Percentiles rank a stretch among this genome's conserved stretches.
phyloP scores from a whole-genome alignment of 2,888 invertebrate genomes.

The Thera britannica region DNA sequence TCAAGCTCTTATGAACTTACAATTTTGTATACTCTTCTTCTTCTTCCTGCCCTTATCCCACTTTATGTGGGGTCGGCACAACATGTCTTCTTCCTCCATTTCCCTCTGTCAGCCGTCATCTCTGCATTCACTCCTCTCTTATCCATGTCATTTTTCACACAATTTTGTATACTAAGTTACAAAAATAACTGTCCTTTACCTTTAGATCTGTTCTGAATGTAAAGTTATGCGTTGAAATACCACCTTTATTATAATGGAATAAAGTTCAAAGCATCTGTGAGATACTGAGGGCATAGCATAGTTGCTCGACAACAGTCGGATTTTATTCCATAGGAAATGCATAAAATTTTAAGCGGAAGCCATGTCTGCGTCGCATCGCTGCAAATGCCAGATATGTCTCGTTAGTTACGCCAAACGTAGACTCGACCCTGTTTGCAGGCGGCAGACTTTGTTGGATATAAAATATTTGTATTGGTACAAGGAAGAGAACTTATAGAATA shows the following conservation, averaged over 20 bases:
- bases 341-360: conserved; percentile 46
- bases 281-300: conserved; percentile 7
- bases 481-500: too few species aligned
- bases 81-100: too few species aligned
- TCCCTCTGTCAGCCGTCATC: too few species aligned
- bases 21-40: too few species aligned
- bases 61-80: too few species aligned
- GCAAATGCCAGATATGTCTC: conserved; percentile 37
- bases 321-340: conserved; percentile 43
- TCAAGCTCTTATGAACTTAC: too few species aligned
- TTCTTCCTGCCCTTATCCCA: too few species aligned
- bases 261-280: conserved; percentile 10
- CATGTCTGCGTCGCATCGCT: conserved; percentile 33
- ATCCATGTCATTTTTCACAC: too few species aligned
- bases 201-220: conserved; percentile 4
- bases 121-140: too few species aligned
- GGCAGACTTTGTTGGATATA: background rate
- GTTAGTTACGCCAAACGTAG: conserved; percentile 33
- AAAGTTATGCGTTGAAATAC: conserved; percentile 12
- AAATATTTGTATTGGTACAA: background rate
- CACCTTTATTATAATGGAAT: conserved; percentile 13
- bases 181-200: conserved; percentile 6
- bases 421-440: conserved; percentile 1
- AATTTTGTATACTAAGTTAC: too few species aligned
- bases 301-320: conserved; percentile 27